Conservation (phyloP, 1,140 invertebrate genomes). For the Ceratina calcarata region DNA sequence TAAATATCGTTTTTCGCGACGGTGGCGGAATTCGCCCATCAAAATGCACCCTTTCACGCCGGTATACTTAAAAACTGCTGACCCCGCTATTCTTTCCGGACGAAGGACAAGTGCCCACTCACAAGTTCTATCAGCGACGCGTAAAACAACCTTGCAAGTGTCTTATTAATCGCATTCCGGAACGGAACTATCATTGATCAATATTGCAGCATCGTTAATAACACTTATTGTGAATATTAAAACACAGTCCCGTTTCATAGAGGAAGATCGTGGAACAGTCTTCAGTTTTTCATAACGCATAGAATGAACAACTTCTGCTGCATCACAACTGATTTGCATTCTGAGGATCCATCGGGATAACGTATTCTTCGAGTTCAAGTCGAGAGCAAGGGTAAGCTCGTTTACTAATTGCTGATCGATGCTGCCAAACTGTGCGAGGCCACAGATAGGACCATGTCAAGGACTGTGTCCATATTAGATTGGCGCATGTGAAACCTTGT, state of each 20-base stretch:
- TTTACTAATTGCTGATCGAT: slow-evolving; percentile 69
- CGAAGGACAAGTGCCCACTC: slow-evolving; percentile 29
- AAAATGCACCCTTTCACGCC: slow-evolving; percentile 40
- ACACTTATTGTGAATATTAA: too few relatives aligned
- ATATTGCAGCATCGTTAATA: too few relatives aligned
- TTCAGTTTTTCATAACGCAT: neutral
- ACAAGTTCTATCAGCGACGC: neutral
- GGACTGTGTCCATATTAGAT: neutral
- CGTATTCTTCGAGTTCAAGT: slow-evolving; percentile 35
- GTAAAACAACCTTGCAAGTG: neutral
- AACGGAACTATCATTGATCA: too few relatives aligned
- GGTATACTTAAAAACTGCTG: slow-evolving; percentile 44
- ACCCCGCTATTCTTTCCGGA: slow-evolving; percentile 19
- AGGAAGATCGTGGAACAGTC: neutral
- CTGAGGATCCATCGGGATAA: slow-evolving; percentile 23
- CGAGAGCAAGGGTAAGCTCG: slow-evolving; percentile 51
- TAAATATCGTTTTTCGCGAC: slow-evolving; percentile 32
- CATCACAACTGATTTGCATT: slow-evolving; percentile 36
- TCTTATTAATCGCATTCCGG: neutral
- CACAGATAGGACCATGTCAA: slow-evolving; percentile 46
- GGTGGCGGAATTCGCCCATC: slow-evolving; percentile 36
- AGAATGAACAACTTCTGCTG: too few relatives aligned
- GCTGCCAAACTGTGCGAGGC: slow-evolving; percentile 35
- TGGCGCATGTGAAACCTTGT: neutral
- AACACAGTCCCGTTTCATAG: too few relatives aligned